Evolutionary conservation across 2,113 vertebrate species (phyloP).

Genomic region (Tupaia chinensis): DNA sequence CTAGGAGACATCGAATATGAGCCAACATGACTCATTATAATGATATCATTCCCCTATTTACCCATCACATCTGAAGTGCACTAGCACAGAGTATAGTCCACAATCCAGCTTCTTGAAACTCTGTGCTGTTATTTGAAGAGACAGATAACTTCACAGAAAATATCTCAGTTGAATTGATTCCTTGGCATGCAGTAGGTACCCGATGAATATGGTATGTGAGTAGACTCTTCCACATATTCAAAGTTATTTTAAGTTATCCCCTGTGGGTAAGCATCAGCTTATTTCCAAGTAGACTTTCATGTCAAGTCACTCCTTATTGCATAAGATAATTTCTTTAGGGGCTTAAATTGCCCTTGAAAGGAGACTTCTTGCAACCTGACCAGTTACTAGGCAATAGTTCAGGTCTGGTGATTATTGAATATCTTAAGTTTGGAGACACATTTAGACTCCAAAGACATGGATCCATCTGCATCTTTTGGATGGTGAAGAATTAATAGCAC

Average conservation of each 20-base stretch:
- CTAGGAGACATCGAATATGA: background rate
- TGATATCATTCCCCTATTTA: background rate
- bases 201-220: background rate
- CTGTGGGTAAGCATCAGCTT: background rate
- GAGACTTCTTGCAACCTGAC: background rate
- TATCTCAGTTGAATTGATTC: background rate
- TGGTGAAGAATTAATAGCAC: background rate
- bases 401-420: background rate
- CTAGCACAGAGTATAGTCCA: background rate
- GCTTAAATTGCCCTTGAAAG: slow-evolving; percentile 19
- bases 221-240: slow-evolving; percentile 11
- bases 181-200: background rate
- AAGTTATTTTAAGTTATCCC: slow-evolving; percentile 5
- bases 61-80: background rate
- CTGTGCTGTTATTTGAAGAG: background rate
- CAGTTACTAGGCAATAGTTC: background rate
- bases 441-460: background rate
- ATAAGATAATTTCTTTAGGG: background rate
- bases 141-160: background rate
- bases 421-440: background rate
- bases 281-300: slow-evolving; percentile 38
- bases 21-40: background rate
- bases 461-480: background rate
- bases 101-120: background rate
- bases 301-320: background rate